phyloP scores from a whole-genome alignment of 2,888 invertebrate species.

The Pseudanteris insignis region DNA sequence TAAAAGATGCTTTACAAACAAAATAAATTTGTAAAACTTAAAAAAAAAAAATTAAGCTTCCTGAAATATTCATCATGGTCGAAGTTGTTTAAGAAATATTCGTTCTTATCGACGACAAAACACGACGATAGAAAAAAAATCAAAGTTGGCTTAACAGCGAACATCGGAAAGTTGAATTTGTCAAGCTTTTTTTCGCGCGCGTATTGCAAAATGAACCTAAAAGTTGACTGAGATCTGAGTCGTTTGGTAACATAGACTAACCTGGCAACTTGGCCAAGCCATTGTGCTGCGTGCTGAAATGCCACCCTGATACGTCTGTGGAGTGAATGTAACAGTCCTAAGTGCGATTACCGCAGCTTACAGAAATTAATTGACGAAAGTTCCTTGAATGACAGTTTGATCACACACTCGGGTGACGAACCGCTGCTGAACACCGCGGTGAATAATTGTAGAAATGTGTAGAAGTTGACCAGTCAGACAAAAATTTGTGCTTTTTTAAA shows the following conservation, averaged over 20 bases:
- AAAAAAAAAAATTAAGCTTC: too few relatives aligned
- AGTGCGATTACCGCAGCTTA: not conserved
- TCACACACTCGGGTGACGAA: slow-evolving; percentile 14
- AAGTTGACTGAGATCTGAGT: not conserved
- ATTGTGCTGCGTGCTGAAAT: slow-evolving; percentile 54
- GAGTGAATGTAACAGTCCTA: slow-evolving; percentile 13
- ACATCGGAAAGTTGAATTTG: too few relatives aligned
- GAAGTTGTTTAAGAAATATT: too few relatives aligned
- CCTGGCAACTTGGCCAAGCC: slow-evolving; percentile 53
- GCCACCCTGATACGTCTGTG: slow-evolving; percentile 50
- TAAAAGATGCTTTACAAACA: too few relatives aligned
- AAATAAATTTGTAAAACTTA: too few relatives aligned
- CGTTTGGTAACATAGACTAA: slow-evolving; percentile 39
- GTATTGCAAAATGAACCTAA: slow-evolving; percentile 10
- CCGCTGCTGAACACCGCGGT: slow-evolving; percentile 29
- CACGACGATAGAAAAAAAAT: too few relatives aligned
- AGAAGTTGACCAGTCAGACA: too few relatives aligned
- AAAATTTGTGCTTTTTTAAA: too few relatives aligned
- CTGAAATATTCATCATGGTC: too few relatives aligned
- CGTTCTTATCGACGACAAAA: too few relatives aligned
- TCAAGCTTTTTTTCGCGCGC: too few relatives aligned
- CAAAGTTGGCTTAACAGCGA: too few relatives aligned
- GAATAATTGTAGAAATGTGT: slow-evolving; percentile 25
- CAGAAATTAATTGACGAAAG: slow-evolving; percentile 27
- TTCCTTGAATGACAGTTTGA: slow-evolving; percentile 16